These are phyloP conservation scores for Actinia equina DNA, from an alignment of 64 coral and sea anemone genomes.

Conservation along the genomic window DNA sequence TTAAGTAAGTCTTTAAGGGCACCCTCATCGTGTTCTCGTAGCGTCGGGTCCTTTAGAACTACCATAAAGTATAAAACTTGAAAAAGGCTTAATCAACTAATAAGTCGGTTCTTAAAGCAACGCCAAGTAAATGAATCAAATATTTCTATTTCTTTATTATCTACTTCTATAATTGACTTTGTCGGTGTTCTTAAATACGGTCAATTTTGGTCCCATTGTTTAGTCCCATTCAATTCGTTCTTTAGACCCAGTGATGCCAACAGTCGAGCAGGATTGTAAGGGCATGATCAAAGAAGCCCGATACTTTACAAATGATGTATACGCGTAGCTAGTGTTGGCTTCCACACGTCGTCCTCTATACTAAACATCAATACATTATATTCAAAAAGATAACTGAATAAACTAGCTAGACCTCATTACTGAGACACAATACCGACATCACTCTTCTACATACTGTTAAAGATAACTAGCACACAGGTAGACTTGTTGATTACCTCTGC, in stretches of 20 bases:
- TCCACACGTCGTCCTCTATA: neutral
- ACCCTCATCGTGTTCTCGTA: neutral
- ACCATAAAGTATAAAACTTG: neutral
- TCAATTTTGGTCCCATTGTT: neutral
- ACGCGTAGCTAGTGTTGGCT: neutral
- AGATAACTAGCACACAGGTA: too few relatives aligned
- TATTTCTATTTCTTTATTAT: neutral
- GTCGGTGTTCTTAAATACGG: neutral
- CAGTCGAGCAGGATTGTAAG: neutral
- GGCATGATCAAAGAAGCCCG: conserved; percentile 11
- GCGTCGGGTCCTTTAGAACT: neutral
- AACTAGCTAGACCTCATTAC: neutral
- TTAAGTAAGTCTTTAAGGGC: neutral
- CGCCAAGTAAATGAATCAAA: neutral
- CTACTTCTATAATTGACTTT: conserved; percentile 2
- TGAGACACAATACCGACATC: neutral
- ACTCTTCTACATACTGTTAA: too few relatives aligned
- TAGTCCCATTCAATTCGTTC: neutral
- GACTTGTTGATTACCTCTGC: too few relatives aligned
- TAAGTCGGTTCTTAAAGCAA: neutral
- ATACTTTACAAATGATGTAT: neutral
- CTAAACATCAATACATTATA: neutral
- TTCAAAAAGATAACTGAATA: neutral
- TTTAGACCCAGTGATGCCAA: neutral
- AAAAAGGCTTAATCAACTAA: conserved; percentile 12